A percentile compares a stretch with the other conserved stretches of the same genome.
These are phyloP conservation scores for Aspiorhynchus laticeps DNA, from an alignment of 2,113 vertebrate species.

Conservation along the genomic window DNA sequence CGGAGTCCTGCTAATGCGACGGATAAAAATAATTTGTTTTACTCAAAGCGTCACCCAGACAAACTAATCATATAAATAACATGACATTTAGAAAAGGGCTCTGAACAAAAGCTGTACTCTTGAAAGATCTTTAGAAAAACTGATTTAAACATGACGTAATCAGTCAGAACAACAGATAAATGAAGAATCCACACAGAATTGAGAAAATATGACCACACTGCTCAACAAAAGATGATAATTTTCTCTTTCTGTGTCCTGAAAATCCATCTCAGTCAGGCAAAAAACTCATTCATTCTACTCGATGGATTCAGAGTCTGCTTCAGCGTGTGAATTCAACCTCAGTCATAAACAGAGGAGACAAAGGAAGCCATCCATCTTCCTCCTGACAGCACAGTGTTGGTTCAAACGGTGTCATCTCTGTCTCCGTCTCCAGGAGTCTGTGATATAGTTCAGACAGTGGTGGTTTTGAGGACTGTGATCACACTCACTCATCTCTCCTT, in stretches of 20 bases:
- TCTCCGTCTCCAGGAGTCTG: background rate
- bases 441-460: background rate
- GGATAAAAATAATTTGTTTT: background rate
- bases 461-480: constrained; percentile 35
- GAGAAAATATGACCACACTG: background rate
- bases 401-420: constrained; percentile 13
- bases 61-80: background rate
- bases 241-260: background rate
- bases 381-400: background rate
- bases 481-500: constrained; percentile 13
- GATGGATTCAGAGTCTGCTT: background rate
- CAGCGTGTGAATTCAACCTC: background rate
- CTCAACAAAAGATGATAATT: background rate
- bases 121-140: background rate
- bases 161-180: background rate
- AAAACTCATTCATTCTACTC: constrained; percentile 2
- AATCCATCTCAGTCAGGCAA: background rate
- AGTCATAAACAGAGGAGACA: constrained; percentile 11
- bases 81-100: background rate
- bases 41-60: background rate
- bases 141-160: background rate
- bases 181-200: background rate
- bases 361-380: constrained; percentile 26
- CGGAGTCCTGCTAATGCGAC: background rate
- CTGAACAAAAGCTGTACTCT: background rate